Evolutionary conservation across 2,113 vertebrate species (phyloP), one percentile per base, ranked within the genome.

Genomic region (Dicentrarchus labrax): DNA sequence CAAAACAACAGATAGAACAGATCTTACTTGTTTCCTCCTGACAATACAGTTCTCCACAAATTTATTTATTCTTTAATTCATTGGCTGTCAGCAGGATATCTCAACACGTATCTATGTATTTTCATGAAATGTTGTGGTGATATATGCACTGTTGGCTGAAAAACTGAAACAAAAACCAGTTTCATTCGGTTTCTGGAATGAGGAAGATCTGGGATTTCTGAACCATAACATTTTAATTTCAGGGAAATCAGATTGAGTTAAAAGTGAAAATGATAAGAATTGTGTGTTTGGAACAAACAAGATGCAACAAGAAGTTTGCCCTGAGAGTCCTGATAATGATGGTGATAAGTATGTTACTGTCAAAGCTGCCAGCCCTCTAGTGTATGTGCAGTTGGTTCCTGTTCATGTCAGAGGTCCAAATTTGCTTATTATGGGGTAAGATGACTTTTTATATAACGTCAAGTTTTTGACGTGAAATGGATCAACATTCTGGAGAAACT

Each of bases 1-100:
- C 4, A 30, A 43, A 1, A 56, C 15, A 54, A 56, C 4, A 56
- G 38, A 80, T 7, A 3, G 47, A 70, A 9, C 50, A 53, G 48
- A 21, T 69, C 39, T 22, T 4, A 13, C 19, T 22, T 0, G 51
- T 66, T 51, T 75, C 64, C 30, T 71, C 47, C 65, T 7, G 54
- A 60, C 41, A 59, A 77, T 71, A 82, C 72, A 70, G 24, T 82
- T 76, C 73, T 9, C 8, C 51, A 53, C 15, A 56, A 17, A 54
- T 17, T 13, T 47, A 4, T 51, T 54, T 78, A 36, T 6, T 38
- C 72, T 66, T 21, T 39, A 19, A 19, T n/a, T 59, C 4, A 12
- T 48, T 39, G 12, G 67, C 59, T 62, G 57, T 60, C 62, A 60
- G 72, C 76, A 43, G 50, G 83, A 36, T 21, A 41, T 61, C 57